These are phyloP conservation scores for Brachyhypopomus occidentalis DNA, from an alignment of 2,113 vertebrate species.

Conservation along the genomic window DNA sequence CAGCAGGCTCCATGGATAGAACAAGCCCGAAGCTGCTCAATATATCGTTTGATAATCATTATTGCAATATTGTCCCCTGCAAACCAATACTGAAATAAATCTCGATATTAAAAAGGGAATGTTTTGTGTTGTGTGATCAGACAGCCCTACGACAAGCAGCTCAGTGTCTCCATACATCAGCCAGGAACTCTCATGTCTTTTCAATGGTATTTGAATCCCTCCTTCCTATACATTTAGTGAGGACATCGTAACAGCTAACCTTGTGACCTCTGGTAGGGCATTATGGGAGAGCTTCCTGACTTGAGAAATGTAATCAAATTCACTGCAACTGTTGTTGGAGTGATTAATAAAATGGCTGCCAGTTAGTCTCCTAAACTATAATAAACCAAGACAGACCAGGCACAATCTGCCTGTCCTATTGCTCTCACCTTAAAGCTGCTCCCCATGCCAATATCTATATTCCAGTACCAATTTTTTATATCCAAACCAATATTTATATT, in stretches of 20 bases:
- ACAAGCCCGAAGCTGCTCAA: not conserved
- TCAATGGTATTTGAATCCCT: not conserved
- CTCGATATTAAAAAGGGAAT: not conserved
- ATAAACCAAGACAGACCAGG: constrained; percentile 21
- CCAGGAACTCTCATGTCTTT: not conserved
- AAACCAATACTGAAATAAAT: not conserved
- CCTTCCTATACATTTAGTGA: not conserved
- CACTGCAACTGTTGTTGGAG: not conserved
- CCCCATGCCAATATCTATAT: not conserved
- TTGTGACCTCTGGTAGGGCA: not conserved
- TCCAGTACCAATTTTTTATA: not conserved
- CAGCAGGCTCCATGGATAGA: not conserved
- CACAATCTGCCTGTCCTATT: constrained; percentile 15
- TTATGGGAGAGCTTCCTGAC: not conserved
- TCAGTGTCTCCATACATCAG: no score
- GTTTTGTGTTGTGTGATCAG: not conserved
- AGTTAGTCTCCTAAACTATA: constrained; percentile 8
- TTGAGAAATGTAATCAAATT: not conserved
- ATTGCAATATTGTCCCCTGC: not conserved
- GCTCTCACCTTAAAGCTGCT: constrained; percentile 8
- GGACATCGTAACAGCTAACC: not conserved
- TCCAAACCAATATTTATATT: not conserved
- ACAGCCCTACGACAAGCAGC: not conserved
- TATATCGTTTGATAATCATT: constrained; percentile 5
- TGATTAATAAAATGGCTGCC: constrained; percentile 32